Conservation (phyloP, 2,888 invertebrate species). For the Malachius bipustulatus region DNA sequence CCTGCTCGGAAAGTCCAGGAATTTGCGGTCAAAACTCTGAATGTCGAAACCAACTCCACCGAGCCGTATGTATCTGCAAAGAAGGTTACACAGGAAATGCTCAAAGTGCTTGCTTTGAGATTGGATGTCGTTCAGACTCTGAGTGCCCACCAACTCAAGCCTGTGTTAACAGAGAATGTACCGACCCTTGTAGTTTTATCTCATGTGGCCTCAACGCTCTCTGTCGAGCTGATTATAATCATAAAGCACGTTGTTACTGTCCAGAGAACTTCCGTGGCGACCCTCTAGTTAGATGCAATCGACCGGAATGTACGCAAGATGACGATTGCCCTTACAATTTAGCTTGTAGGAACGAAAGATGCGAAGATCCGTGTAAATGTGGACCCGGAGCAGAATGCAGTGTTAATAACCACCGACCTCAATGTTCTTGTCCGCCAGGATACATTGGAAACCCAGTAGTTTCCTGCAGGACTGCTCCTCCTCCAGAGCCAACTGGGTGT, state of each 20-base stretch:
- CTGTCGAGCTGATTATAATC: conserved; percentile 63
- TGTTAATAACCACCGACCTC: conserved; percentile 62
- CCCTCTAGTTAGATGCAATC: conserved; percentile 62
- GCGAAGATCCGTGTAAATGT: conserved; percentile 76
- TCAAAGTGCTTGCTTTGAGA: conserved; percentile 61
- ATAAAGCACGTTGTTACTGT: conserved; percentile 74
- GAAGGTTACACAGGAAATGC: conserved; percentile 78
- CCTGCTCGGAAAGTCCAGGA: conserved; percentile 52
- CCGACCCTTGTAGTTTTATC: conserved; percentile 65
- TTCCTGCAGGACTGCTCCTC: conserved; percentile 49
- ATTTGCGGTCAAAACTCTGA: conserved; percentile 69
- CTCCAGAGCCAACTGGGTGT: conserved; percentile 50
- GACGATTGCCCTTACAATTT: conserved; percentile 67
- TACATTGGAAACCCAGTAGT: conserved; percentile 65
- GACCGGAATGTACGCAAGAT: conserved; percentile 65
- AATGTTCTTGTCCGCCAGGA: conserved; percentile 73
- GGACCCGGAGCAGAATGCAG: conserved; percentile 65
- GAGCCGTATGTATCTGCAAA: conserved; percentile 70
- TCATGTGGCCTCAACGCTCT: conserved; percentile 72
- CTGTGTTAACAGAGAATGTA: conserved; percentile 70
- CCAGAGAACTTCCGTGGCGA: conserved; percentile 70
- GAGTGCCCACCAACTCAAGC: conserved; percentile 74
- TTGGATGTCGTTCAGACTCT: conserved; percentile 74
- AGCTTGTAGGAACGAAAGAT: conserved; percentile 66
- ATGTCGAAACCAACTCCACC: conserved; percentile 65